phyloP scores from a whole-genome alignment of 2,797 vertebrate genomes.

The Aeoliscus strigatus region DNA sequence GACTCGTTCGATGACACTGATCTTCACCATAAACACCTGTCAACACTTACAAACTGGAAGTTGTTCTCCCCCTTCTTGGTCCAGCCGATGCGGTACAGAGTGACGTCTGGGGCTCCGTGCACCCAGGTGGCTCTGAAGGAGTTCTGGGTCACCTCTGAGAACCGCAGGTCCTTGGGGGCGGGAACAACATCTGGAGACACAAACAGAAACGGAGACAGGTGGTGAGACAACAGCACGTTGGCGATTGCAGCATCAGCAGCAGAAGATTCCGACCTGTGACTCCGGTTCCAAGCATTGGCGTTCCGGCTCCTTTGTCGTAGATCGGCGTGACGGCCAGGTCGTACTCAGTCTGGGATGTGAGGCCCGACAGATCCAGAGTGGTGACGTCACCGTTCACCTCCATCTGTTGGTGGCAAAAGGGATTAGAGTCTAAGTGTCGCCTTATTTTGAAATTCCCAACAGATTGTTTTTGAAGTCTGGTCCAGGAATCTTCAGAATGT shows the following conservation, averaged over 20 bases:
- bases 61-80: slow-evolving; percentile 69
- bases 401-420: slow-evolving; percentile 59
- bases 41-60: slow-evolving; percentile 48
- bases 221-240: neutral
- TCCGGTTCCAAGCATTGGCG: slow-evolving; percentile 70
- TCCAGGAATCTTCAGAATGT: too few relatives aligned
- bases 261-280: slow-evolving; percentile 79
- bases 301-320: slow-evolving; percentile 79
- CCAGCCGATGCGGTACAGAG: slow-evolving; percentile 88
- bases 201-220: slow-evolving; percentile 2
- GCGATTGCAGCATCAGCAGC: neutral
- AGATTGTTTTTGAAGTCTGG: too few relatives aligned
- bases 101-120: slow-evolving; percentile 88
- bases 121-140: slow-evolving; percentile 92
- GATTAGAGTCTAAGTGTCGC: too few relatives aligned
- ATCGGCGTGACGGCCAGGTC: slow-evolving; percentile 81
- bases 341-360: slow-evolving; percentile 87
- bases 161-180: slow-evolving; percentile 83
- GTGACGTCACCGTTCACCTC: slow-evolving; percentile 80
- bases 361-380: slow-evolving; percentile 70
- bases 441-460: too few relatives aligned
- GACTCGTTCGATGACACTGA: neutral
- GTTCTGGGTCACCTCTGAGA: slow-evolving; percentile 82
- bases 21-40: too few relatives aligned
- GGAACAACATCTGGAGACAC: slow-evolving; percentile 82